Evolutionary conservation across 2,888 invertebrate species (phyloP), one percentile per base, ranked within the genome.

Genomic region (Scaptomyza flava): DNA sequence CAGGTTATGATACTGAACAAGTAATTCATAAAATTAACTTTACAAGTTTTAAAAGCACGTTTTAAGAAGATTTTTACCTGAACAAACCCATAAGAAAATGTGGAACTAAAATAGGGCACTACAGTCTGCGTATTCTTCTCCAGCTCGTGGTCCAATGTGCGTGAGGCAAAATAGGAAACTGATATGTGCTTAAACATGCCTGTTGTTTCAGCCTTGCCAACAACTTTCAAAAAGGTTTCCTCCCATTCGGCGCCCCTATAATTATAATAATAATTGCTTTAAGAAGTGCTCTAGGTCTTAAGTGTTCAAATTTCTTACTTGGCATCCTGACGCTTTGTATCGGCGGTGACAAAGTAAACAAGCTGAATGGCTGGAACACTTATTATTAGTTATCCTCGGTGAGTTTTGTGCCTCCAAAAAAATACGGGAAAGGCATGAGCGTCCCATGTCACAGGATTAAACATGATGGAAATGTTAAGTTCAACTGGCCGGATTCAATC

Each of bases 111-210:
- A 92, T 96, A 97, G 11, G 97, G 97, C 71, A 97, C 94, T 31
- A 97, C 96, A 0, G 97, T 96, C 90, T 96, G 94, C 0, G 98
- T 98, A 91, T 98, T 98, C 91, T 96, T 96, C 90, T 98, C 98
- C 78, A 98, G 93, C 90, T 98, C 98, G 89, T 97, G 96, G 89
- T 98, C 97, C 76, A 98, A 93, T 0, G 98, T 98, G 69, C 97
- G 94, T 12, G 98, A 97, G 0, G 97, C 96, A 91, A 97, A 98
- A 84, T 97, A 93, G 0, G 97, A 95, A 1, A 96, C 94, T 17
- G 96, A 95, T 70, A 98, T 96, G 90, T 97, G 95, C 81, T 96
- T 94, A 91, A 97, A 97, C 50, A 93, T 91, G 17, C 95, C 95
- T 0, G 93, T 93, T 47, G 95, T 94, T 90, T 96, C 96, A 2